Base-by-base conservation (phyloP, 2,113 vertebrate species). In the Danionella cerebrum region DNA sequence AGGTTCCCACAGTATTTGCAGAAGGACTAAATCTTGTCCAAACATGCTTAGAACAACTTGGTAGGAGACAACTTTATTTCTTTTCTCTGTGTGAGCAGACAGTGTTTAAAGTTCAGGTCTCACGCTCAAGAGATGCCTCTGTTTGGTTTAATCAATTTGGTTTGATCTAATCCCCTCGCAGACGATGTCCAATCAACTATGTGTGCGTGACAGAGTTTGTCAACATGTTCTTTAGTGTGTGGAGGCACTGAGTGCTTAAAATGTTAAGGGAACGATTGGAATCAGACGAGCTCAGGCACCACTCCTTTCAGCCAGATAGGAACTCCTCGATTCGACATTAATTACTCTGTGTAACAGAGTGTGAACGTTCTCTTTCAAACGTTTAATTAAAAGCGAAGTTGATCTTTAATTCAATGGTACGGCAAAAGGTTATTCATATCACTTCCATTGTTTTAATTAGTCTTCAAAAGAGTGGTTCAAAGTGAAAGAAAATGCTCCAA, bases 291-390 rank as follows among this genome's bases (percentile, higher is more conserved):
- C 38, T 22, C 39, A 58, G 58, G 60, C 13, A 13, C 42, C 16
- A 19, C 54, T 38, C 38, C 60, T 75, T 75, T 70, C 78, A 68
- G 60, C 39, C 24, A 19, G 58, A 76, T 27, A 67, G 45, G 51
- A 76, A 67, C 74, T 57, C 31, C 68, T 79, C 70, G 72, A 78
- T 77, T 80, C 68, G 69, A 39, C 67, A 57, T 76, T 82, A 82
- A 84, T 82, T 82, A 84, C 76, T 70, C 73, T 69, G 69, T 76
- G 75, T 76, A 78, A 73, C 74, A 66, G 74, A 77, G 69, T 79
- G 77, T 80, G 78, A 82, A 79, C 54, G 21, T 68, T 67, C 27
- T 47, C 57, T 51, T 68, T 78, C 70, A 66, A 70, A 45, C 66
- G 58, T 72, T 73, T 79, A 75, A 80, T 77, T 82, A 79, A 69